Conservation (phyloP, 2,113 vertebrate species). For the Spea bombifrons region DNA sequence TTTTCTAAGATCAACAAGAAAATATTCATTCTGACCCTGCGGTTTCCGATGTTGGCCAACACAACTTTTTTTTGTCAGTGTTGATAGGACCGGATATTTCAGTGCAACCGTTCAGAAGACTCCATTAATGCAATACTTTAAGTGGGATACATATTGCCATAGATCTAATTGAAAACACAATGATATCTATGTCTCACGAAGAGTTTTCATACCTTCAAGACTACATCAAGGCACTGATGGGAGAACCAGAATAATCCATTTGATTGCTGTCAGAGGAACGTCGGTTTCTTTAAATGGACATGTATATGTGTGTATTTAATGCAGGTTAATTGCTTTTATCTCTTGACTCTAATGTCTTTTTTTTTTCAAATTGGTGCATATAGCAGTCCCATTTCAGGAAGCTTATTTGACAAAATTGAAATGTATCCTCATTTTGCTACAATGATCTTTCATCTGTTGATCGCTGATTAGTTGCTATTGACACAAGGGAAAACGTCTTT, state of each 20-base stretch:
- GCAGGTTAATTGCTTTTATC: slow-evolving; percentile 2
- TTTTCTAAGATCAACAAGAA: neutral
- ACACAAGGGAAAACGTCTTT: neutral
- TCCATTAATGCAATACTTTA: slow-evolving; percentile 6
- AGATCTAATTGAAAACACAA: neutral
- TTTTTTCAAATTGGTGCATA: neutral
- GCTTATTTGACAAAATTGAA: too few species aligned
- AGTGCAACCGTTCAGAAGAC: slow-evolving; percentile 12
- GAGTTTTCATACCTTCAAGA: neutral
- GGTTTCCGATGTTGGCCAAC: neutral
- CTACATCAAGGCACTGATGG: neutral
- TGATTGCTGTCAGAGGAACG: slow-evolving; percentile 13
- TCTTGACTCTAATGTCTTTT: neutral
- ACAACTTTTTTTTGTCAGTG: neutral
- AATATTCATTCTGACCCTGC: neutral
- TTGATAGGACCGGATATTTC: neutral
- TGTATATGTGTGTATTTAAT: slow-evolving; percentile 14
- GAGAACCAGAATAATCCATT: neutral
- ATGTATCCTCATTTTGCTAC: too few species aligned
- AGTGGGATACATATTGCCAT: neutral
- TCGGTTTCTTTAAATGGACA: slow-evolving; percentile 9
- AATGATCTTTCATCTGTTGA: neutral
- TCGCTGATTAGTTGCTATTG: neutral
- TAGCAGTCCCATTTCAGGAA: too few species aligned
- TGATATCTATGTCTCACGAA: neutral